phyloP scores from a whole-genome alignment of 2,113 vertebrate genomes.

The Myrmecobius fasciatus region DNA sequence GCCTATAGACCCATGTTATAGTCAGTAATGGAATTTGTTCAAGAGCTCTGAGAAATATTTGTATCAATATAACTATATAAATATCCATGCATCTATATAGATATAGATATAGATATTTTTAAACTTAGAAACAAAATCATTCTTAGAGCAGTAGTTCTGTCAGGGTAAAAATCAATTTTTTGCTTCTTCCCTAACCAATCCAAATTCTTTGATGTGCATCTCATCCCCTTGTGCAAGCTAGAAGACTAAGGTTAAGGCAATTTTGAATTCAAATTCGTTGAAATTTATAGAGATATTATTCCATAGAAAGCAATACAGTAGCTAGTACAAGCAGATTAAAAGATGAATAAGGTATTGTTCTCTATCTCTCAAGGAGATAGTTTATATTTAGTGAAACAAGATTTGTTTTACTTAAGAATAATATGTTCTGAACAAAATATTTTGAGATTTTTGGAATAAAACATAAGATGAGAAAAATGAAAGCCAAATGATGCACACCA shows the following conservation, averaged over 20 bases:
- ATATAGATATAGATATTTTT: neutral
- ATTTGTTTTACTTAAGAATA: neutral
- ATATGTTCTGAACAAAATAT: constrained; percentile 3
- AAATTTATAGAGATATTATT: neutral
- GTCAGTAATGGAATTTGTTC: neutral
- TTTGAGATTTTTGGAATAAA: neutral
- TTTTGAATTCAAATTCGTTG: neutral
- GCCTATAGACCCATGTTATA: neutral
- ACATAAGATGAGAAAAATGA: neutral
- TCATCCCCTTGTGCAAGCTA: neutral
- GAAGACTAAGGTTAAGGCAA: neutral
- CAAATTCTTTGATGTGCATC: neutral
- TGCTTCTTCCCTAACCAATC: neutral
- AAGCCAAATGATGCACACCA: neutral
- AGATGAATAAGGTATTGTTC: neutral
- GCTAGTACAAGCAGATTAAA: neutral
- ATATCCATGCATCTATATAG: no score
- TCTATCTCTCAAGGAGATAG: neutral
- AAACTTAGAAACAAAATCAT: constrained; percentile 13
- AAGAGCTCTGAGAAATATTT: neutral
- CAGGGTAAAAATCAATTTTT: neutral
- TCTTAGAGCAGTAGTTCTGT: neutral
- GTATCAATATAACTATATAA: neutral
- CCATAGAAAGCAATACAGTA: neutral
- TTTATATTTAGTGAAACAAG: neutral